phyloP scores from a whole-genome alignment of 2,797 vertebrate genomes.

The Pelobates cultripes region DNA sequence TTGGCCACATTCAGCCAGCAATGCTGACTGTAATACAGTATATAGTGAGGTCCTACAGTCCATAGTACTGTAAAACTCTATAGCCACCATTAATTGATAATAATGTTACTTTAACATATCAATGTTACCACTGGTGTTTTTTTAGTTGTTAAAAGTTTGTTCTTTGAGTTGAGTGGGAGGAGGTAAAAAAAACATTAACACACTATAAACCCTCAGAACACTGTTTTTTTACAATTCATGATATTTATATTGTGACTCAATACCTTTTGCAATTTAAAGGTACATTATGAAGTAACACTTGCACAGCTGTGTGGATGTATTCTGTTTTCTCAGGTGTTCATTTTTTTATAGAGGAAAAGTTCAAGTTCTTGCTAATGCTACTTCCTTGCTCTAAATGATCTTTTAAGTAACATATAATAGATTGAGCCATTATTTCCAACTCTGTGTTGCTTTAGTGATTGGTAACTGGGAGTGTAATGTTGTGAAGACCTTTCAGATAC shows the following conservation, averaged over 20 bases:
- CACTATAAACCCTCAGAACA: neutral
- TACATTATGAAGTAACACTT: neutral
- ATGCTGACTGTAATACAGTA: too few species aligned
- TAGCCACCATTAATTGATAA: too few species aligned
- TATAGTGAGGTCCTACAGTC: too few species aligned
- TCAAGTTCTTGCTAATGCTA: neutral
- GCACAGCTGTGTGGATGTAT: neutral
- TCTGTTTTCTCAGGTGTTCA: constrained; percentile 9
- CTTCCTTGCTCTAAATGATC: neutral
- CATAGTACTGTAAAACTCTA: too few species aligned
- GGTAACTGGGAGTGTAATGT: neutral
- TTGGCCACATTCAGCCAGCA: too few species aligned
- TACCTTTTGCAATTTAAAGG: neutral
- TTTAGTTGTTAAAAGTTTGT: too few species aligned
- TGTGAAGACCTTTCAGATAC: neutral
- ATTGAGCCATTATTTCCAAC: neutral
- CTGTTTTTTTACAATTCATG: neutral
- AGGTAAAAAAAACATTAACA: neutral
- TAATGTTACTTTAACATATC: too few species aligned
- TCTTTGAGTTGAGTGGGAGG: too few species aligned
- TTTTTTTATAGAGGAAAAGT: neutral
- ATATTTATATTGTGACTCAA: neutral
- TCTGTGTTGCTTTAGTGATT: neutral
- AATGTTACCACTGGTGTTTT: too few species aligned
- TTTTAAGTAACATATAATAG: neutral